Evolutionary conservation across 2,113 vertebrate species (phyloP).

Genomic region (Thinocorus orbignyianus): DNA sequence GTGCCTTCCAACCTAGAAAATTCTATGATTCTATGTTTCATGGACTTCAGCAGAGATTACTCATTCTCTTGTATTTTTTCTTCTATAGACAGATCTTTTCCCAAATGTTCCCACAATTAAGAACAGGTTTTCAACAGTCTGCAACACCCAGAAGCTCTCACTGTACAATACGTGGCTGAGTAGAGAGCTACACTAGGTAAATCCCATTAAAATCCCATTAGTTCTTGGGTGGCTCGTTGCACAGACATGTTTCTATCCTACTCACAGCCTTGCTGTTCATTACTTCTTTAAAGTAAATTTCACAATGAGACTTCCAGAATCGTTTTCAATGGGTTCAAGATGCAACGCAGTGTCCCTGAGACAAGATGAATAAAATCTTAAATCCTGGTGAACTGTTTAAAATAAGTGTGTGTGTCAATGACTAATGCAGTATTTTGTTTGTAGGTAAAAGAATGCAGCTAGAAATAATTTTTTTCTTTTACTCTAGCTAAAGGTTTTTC

Average conservation of each 20-base stretch:
- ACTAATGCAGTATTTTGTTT: not conserved
- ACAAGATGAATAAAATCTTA: not conserved
- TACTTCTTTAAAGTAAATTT: not conserved
- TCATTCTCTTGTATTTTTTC: not conserved
- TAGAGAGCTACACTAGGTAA: not conserved
- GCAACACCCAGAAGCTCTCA: not conserved
- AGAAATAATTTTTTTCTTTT: not conserved
- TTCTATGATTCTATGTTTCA: too few relatives aligned
- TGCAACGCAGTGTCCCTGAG: not conserved
- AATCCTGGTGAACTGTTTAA: not conserved
- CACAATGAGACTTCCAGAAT: not conserved
- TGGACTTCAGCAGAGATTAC: not conserved
- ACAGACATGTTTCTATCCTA: not conserved
- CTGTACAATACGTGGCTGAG: not conserved
- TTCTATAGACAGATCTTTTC: not conserved
- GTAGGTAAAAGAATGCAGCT: not conserved
- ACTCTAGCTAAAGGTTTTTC: constrained; percentile 3
- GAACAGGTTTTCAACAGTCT: not conserved
- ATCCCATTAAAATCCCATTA: not conserved
- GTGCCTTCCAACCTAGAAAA: too few relatives aligned
- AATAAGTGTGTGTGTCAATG: not conserved
- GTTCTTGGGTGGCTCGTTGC: not conserved
- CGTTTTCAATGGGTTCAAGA: not conserved
- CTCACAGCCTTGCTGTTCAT: not conserved
- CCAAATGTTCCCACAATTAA: not conserved